Conservation (phyloP, 2,888 invertebrate genomes). For the Meandrusa payeni region DNA sequence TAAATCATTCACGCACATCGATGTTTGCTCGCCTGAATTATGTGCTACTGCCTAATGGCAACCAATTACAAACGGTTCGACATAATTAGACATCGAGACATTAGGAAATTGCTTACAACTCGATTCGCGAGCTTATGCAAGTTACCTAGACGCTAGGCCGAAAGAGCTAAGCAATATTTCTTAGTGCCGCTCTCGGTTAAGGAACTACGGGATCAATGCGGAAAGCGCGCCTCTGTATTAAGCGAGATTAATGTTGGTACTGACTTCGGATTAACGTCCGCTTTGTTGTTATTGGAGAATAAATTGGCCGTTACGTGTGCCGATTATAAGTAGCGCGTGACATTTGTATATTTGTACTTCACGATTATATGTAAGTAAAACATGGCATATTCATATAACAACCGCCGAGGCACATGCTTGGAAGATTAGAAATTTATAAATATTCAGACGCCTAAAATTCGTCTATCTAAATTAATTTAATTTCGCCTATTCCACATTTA, state of each 20-base stretch:
- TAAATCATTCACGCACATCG: not conserved
- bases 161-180: conserved; percentile 13
- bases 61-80: conserved; percentile 4
- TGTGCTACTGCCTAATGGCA: not conserved
- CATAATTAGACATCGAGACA: conserved; percentile 16
- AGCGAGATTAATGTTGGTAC: conserved; percentile 12
- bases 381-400: no score
- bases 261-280: conserved; percentile 15
- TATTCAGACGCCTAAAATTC: no score
- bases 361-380: no score
- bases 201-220: conserved; percentile 4
- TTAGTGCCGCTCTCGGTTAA: not conserved
- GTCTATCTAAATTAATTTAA: no score
- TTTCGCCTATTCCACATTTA: no score
- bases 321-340: not conserved
- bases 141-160: conserved; percentile 1
- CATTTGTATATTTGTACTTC: no score
- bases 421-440: no score
- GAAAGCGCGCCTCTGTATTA: conserved; percentile 4
- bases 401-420: no score
- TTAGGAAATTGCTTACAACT: conserved; percentile 11
- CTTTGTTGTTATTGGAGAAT: conserved; percentile 10
- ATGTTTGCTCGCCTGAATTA: not conserved
- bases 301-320: conserved; percentile 2
- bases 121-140: conserved; percentile 7